These are phyloP conservation scores for Lepus townsendii DNA, from an alignment of 2,797 vertebrate genomes.

Conservation along the genomic window DNA sequence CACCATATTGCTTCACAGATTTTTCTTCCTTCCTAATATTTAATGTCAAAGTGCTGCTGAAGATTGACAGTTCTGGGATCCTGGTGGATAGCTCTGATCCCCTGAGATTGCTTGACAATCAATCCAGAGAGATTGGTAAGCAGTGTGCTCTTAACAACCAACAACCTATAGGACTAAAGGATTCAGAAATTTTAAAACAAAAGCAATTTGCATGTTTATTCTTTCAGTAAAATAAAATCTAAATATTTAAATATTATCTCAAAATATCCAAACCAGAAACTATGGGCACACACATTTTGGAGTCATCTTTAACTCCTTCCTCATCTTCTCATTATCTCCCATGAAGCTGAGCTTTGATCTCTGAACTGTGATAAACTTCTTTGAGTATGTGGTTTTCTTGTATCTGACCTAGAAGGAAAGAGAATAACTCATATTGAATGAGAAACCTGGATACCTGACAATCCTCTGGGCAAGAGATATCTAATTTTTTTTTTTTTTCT, in stretches of 20 bases:
- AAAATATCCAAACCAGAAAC: neutral
- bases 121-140: neutral
- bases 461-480: constrained; percentile 43
- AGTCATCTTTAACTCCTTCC: neutral
- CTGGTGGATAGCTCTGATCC: neutral
- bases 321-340: neutral
- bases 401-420: neutral
- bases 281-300: neutral
- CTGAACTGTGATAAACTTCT: neutral
- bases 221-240: constrained; percentile 25
- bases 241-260: neutral
- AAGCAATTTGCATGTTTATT: neutral
- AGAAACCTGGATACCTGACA: neutral
- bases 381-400: neutral
- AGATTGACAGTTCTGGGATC: constrained; percentile 36
- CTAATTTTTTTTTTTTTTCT: constrained; percentile 51
- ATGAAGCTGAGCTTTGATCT: constrained; percentile 3
- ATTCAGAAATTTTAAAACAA: neutral
- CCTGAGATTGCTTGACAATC: constrained; percentile 39
- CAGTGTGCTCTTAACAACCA: neutral
- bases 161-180: neutral
- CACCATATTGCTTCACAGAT: neutral
- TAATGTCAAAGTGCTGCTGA: constrained; percentile 2
- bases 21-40: constrained; percentile 60
- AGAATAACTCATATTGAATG: constrained; percentile 41